phyloP scores from a whole-genome alignment of 2,888 invertebrate genomes.

The Bombylius major region DNA sequence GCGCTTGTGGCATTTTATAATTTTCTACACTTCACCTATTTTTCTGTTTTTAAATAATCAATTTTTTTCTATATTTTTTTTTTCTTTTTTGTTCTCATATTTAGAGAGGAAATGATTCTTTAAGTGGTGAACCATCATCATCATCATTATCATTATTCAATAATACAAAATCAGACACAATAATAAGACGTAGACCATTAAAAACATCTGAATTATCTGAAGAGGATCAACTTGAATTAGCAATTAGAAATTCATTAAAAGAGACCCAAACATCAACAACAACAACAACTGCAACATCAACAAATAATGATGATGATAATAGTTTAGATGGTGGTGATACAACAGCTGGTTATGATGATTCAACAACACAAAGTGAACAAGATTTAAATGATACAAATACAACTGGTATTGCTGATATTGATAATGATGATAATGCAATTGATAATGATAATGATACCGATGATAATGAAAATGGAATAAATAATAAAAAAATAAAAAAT shows the following conservation, averaged over 20 bases:
- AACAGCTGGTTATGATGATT: neutral
- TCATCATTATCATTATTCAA: neutral
- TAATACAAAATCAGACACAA: neutral
- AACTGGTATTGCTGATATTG: neutral
- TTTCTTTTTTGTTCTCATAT: neutral
- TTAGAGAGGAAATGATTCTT: neutral
- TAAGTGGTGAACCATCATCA: neutral
- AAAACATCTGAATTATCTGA: conserved; percentile 25
- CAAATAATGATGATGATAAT: neutral
- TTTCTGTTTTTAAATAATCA: no score
- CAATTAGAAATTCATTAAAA: conserved; percentile 35
- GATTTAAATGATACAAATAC: neutral
- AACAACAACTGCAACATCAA: neutral
- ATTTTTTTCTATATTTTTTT: no score
- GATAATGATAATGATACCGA: conserved; percentile 5
- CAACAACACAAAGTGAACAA: neutral
- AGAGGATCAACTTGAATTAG: conserved; percentile 32
- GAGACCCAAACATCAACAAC: conserved; percentile 17
- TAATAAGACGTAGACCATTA: neutral
- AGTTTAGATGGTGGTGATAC: conserved; percentile 3
- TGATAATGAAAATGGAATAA: conserved; percentile 13
- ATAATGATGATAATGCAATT: conserved; percentile 5
- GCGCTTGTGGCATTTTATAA: no score
- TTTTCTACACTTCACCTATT: no score
- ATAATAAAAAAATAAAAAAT: no score